These are phyloP conservation scores for Rousettus madagascariensis DNA, from an alignment of 2,797 vertebrate species.

Conservation along the genomic window DNA sequence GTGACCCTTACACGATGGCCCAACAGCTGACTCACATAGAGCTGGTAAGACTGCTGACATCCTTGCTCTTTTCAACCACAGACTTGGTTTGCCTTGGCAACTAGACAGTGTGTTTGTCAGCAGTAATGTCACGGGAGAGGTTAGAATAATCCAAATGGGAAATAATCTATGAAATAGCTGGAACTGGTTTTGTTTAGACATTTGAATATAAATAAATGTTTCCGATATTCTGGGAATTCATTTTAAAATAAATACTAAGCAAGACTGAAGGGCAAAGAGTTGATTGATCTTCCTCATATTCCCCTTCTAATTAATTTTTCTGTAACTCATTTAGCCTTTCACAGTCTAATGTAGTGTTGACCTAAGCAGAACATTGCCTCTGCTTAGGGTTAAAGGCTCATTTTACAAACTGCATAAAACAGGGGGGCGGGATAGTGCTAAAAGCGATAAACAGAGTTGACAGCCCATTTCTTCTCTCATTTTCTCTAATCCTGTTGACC, in stretches of 20 bases:
- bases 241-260: slow-evolving; percentile 1
- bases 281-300: not conserved
- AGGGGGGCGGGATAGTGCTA: not conserved
- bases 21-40: slow-evolving; percentile 98
- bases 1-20: slow-evolving; percentile 93
- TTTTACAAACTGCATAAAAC: slow-evolving; percentile 39
- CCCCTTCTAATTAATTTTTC: not conserved
- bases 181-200: not conserved
- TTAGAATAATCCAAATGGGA: not conserved
- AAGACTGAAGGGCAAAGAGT: not conserved
- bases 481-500: slow-evolving; percentile 27
- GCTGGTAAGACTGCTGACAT: slow-evolving; percentile 86
- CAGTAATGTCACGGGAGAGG: not conserved
- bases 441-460: not conserved
- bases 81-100: not conserved
- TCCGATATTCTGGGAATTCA: not conserved
- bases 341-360: not conserved
- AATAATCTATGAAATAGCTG: not conserved
- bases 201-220: not conserved
- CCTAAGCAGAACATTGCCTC: not conserved
- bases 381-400: not conserved
- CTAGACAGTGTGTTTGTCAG: not conserved
- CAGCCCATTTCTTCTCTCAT: not conserved
- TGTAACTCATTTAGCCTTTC: not conserved
- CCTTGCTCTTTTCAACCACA: not conserved